phyloP scores from a whole-genome alignment of 2,113 vertebrate genomes.

The Entelurus aequoreus region DNA sequence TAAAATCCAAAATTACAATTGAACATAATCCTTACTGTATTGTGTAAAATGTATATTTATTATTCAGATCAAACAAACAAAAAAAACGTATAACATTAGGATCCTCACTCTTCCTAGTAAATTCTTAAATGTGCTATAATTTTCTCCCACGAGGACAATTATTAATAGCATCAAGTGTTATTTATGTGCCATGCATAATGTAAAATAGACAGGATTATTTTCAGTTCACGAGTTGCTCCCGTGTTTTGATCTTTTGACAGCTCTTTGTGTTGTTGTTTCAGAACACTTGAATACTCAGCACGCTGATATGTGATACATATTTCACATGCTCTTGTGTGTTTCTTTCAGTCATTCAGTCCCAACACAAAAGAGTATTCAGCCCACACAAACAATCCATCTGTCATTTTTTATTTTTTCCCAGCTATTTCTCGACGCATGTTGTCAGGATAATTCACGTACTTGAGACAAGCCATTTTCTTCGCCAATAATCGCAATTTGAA shows the following conservation, averaged over 20 bases:
- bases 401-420: slow-evolving; percentile 11
- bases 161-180: slow-evolving; percentile 23
- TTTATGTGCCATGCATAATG: slow-evolving; percentile 14
- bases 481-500: slow-evolving; percentile 13
- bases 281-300: background rate
- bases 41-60: too few relatives aligned
- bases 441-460: slow-evolving; percentile 16
- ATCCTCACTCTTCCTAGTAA: too few relatives aligned
- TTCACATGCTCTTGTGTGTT: slow-evolving; percentile 1
- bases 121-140: slow-evolving; percentile 27
- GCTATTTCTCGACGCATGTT: slow-evolving; percentile 1
- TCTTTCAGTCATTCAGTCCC: slow-evolving; percentile 6
- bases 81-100: too few relatives aligned
- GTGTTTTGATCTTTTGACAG: slow-evolving; percentile 11
- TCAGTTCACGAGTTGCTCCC: background rate
- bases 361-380: slow-evolving; percentile 19
- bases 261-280: background rate
- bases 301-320: background rate
- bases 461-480: slow-evolving; percentile 3
- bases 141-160: slow-evolving; percentile 24
- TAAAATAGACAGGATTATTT: slow-evolving; percentile 8
- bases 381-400: slow-evolving; percentile 26
- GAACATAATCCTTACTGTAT: too few relatives aligned
- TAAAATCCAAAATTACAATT: too few relatives aligned
- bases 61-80: too few relatives aligned